Evolutionary conservation across 1,140 invertebrate genomes (phyloP).

Genomic region (Hycleus cichorii): DNA sequence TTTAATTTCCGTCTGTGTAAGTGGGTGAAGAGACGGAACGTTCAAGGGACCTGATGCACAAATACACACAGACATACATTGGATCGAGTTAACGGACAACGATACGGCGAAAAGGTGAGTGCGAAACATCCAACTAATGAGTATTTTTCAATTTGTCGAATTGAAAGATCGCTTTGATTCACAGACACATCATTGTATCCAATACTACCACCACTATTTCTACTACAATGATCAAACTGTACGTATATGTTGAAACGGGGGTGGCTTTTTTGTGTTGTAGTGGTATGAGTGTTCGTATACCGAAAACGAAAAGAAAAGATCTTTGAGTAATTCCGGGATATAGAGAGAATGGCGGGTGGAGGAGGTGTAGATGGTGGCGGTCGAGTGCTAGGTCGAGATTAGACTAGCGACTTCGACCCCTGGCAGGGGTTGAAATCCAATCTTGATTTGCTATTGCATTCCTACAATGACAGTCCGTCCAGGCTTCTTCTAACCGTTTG

Average conservation of each 20-base stretch:
- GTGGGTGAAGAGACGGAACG: slow-evolving; percentile 12
- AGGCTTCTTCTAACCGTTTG: slow-evolving; percentile 27
- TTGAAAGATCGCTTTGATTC: slow-evolving; percentile 38
- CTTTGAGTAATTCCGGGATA: slow-evolving; percentile 9
- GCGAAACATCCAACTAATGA: slow-evolving; percentile 41
- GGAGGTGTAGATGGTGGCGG: slow-evolving; percentile 9
- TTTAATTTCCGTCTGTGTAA: slow-evolving; percentile 23
- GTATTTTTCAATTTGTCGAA: slow-evolving; percentile 43
- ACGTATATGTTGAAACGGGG: background rate
- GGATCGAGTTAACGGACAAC: background rate
- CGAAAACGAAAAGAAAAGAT: background rate
- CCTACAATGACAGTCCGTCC: slow-evolving; percentile 41
- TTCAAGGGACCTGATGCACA: background rate
- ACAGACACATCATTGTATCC: slow-evolving; percentile 36
- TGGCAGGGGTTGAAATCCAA: slow-evolving; percentile 40
- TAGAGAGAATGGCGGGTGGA: background rate
- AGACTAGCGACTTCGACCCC: slow-evolving; percentile 38
- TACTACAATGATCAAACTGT: too few relatives aligned
- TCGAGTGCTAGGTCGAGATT: slow-evolving; percentile 40
- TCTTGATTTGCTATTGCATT: slow-evolving; percentile 45
- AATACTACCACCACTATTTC: too few relatives aligned
- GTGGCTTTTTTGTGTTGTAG: too few relatives aligned
- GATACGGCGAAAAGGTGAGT: slow-evolving; percentile 26
- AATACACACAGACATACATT: background rate
- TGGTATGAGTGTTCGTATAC: too few relatives aligned